A percentile compares a stretch with the other conserved stretches of the same genome.
phyloP scores from a whole-genome alignment of 2,113 vertebrate genomes.

The Mus spicilegus region DNA sequence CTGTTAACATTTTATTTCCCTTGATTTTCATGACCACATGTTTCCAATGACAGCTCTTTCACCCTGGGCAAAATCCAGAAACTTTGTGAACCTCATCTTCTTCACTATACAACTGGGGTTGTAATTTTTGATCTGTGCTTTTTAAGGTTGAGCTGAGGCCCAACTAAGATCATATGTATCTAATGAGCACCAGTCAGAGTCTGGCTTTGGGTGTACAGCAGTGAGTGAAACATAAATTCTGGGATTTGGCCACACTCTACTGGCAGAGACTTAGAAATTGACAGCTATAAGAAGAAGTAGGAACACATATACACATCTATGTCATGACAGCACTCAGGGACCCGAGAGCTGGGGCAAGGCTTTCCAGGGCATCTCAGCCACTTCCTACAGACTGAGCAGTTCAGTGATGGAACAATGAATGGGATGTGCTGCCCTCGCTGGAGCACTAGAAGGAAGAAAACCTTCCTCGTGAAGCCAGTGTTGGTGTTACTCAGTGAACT shows the following conservation, averaged over 20 bases:
- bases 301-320: not conserved
- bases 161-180: not conserved
- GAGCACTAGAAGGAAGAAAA: not conserved
- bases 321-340: not conserved
- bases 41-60: constrained; percentile 45
- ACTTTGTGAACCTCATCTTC: constrained; percentile 7
- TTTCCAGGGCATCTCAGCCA: not conserved
- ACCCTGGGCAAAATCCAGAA: constrained; percentile 5
- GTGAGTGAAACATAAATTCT: not conserved
- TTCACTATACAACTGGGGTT: constrained; percentile 9
- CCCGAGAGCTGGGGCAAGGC: not conserved
- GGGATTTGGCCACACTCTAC: not conserved
- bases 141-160: not conserved
- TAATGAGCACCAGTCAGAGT: not conserved
- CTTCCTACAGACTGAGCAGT: not conserved
- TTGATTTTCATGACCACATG: not conserved
- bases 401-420: not conserved
- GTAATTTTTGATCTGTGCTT: not conserved
- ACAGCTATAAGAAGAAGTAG: not conserved
- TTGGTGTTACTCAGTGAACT: not conserved
- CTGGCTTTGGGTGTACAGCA: not conserved
- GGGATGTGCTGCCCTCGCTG: not conserved
- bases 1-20: not conserved
- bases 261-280: not conserved
- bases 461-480: not conserved